Percentiles rank a stretch among this genome's conserved stretches.
phyloP scores from a whole-genome alignment of 2,888 invertebrate genomes.

The Germaria angustata region DNA sequence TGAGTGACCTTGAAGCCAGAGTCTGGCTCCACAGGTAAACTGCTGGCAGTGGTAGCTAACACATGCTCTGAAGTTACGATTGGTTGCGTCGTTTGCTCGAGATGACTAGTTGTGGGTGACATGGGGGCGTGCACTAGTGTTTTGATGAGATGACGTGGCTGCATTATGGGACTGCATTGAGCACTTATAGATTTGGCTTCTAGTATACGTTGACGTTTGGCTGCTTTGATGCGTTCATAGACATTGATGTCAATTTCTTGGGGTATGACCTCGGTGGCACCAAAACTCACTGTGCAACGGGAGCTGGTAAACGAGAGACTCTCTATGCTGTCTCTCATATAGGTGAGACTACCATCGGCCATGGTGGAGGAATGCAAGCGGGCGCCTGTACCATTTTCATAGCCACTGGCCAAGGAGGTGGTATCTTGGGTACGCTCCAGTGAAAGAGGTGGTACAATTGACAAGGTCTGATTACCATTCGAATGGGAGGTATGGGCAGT shows the following conservation, averaged over 20 bases:
- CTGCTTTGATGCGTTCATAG: constrained; percentile 72
- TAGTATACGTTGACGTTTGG: constrained; percentile 76
- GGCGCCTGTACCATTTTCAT: constrained; percentile 71
- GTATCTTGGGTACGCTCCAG: constrained; percentile 67
- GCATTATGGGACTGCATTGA: constrained; percentile 79
- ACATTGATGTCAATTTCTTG: constrained; percentile 72
- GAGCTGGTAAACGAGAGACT: constrained; percentile 79
- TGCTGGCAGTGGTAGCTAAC: constrained; percentile 45
- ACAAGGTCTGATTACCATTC: constrained; percentile 15
- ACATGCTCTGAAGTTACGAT: constrained; percentile 10
- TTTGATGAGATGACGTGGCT: constrained; percentile 72
- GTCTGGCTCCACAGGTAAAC: background rate
- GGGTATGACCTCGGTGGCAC: constrained; percentile 75
- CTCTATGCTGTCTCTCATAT: constrained; percentile 77
- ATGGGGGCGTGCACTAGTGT: constrained; percentile 52
- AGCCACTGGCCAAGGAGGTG: constrained; percentile 72
- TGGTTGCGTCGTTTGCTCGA: constrained; percentile 47
- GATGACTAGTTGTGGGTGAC: constrained; percentile 32
- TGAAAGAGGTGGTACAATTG: constrained; percentile 40
- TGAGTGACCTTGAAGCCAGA: constrained; percentile 27
- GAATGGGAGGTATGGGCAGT: constrained; percentile 33
- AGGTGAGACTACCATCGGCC: constrained; percentile 79
- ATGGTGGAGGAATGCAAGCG: constrained; percentile 76
- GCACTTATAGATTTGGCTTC: constrained; percentile 80
- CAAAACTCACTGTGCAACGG: constrained; percentile 78